Percentiles rank a stretch among this genome's conserved stretches.
These are phyloP conservation scores for Procavia capensis DNA, from an alignment of 2,113 vertebrate genomes.

Conservation along the genomic window DNA sequence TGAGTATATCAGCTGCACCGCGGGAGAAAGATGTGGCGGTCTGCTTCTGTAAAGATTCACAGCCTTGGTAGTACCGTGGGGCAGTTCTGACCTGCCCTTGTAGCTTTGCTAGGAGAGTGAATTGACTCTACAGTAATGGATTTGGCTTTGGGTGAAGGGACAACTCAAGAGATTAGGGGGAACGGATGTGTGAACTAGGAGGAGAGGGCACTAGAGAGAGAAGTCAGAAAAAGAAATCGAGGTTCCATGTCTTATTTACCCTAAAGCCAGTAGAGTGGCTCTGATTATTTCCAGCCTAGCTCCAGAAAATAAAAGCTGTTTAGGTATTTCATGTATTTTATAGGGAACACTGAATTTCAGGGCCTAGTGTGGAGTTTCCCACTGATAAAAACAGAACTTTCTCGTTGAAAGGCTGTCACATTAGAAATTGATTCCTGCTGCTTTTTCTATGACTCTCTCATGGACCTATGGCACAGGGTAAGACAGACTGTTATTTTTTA, in stretches of 20 bases:
- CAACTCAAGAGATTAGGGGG: not conserved
- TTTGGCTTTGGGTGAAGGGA: not conserved
- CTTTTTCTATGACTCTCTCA: slow-evolving; percentile 42
- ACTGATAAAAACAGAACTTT: slow-evolving; percentile 62
- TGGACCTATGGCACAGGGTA: slow-evolving; percentile 11
- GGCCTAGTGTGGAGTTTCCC: slow-evolving; percentile 59
- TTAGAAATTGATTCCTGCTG: slow-evolving; percentile 61
- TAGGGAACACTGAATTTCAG: slow-evolving; percentile 65
- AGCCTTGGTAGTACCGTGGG: too few relatives aligned
- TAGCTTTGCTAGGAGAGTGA: too few relatives aligned
- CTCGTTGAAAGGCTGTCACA: slow-evolving; percentile 64
- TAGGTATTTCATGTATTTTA: slow-evolving; percentile 64
- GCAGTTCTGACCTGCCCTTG: too few relatives aligned
- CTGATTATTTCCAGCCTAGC: slow-evolving; percentile 47
- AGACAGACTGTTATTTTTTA: slow-evolving; percentile 68
- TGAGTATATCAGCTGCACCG: too few relatives aligned
- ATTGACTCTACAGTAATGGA: too few relatives aligned
- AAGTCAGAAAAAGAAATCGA: not conserved
- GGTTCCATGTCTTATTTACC: not conserved
- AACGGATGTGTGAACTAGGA: not conserved
- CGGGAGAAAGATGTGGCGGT: not conserved
- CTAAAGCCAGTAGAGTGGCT: not conserved
- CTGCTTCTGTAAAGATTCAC: not conserved
- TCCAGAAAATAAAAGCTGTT: slow-evolving; percentile 56
- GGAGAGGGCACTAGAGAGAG: not conserved